Percentiles rank a stretch among this genome's conserved stretches.
Conservation (phyloP, 2,113 vertebrate genomes). For the Pseudolaguvia tuberculata region DNA sequence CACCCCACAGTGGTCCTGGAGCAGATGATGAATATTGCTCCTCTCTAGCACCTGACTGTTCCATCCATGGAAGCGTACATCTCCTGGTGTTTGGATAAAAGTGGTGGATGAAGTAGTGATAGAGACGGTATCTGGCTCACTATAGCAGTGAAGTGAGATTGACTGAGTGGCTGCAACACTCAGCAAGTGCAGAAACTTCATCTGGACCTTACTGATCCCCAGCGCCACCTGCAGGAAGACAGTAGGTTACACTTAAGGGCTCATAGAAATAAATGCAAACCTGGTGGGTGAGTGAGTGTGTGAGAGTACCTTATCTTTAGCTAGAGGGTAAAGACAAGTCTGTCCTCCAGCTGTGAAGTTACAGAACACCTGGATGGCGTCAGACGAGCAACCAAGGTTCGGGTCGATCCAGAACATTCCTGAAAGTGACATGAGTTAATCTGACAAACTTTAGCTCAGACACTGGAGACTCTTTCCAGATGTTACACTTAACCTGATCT, state of each 20-base stretch:
- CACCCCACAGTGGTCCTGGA: constrained; percentile 90
- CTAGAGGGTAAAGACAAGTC: constrained; percentile 84
- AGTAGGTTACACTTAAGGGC: constrained; percentile 40
- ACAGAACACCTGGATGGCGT: constrained; percentile 94
- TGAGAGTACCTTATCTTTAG: constrained; percentile 78
- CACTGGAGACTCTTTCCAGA: neutral
- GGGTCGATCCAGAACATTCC: constrained; percentile 97
- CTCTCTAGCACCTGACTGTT: constrained; percentile 84
- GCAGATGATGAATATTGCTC: constrained; percentile 75
- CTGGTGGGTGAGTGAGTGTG: neutral
- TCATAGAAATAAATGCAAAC: neutral
- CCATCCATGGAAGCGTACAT: constrained; percentile 84
- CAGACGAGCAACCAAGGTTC: constrained; percentile 91
- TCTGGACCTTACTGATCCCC: constrained; percentile 86
- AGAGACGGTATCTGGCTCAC: constrained; percentile 58
- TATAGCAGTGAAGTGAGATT: constrained; percentile 85
- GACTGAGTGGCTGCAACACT: constrained; percentile 86
- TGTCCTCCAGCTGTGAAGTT: constrained; percentile 97
- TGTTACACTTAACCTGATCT: neutral
- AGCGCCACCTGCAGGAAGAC: constrained; percentile 77
- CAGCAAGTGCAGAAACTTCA: constrained; percentile 97
- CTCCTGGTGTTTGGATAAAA: constrained; percentile 52
- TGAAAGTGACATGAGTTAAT: constrained; percentile 45
- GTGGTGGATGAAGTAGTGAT: constrained; percentile 35
- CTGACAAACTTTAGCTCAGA: neutral